Evolutionary conservation across 2,797 vertebrate species (phyloP).

Genomic region (Tadarida brasiliensis): DNA sequence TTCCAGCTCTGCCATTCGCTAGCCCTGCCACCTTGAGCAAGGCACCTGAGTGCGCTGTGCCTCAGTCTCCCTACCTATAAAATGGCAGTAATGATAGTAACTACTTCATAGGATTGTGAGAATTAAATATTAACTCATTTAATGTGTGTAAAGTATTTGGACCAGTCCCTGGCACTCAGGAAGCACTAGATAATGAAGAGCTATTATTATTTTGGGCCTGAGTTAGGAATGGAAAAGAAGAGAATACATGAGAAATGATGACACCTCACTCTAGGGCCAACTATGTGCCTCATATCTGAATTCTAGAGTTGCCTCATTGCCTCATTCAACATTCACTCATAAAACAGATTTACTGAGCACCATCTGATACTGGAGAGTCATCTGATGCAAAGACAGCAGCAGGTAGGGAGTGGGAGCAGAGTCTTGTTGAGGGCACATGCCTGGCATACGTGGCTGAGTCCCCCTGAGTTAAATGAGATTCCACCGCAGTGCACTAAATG

Average conservation of each 20-base stretch:
- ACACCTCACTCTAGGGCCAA: neutral
- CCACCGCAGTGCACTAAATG: neutral
- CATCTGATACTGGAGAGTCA: neutral
- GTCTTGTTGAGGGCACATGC: neutral
- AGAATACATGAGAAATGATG: neutral
- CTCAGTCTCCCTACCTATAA: constrained; percentile 14
- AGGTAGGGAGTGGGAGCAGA: neutral
- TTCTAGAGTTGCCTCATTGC: neutral
- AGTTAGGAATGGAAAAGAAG: neutral
- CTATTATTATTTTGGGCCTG: neutral
- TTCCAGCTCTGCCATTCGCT: neutral
- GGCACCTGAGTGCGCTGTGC: neutral
- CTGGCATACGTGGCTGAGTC: neutral
- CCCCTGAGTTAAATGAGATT: neutral
- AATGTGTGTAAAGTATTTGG: neutral
- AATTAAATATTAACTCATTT: neutral
- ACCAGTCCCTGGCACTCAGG: neutral
- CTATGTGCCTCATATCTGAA: neutral
- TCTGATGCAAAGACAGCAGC: neutral
- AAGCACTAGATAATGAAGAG: neutral
- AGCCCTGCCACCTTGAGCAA: neutral
- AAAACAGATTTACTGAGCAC: neutral
- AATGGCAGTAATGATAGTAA: neutral
- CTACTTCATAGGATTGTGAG: neutral
- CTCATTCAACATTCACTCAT: neutral